Base-by-base conservation (phyloP, 2,113 vertebrate species). In the Tachycineta bicolor region DNA sequence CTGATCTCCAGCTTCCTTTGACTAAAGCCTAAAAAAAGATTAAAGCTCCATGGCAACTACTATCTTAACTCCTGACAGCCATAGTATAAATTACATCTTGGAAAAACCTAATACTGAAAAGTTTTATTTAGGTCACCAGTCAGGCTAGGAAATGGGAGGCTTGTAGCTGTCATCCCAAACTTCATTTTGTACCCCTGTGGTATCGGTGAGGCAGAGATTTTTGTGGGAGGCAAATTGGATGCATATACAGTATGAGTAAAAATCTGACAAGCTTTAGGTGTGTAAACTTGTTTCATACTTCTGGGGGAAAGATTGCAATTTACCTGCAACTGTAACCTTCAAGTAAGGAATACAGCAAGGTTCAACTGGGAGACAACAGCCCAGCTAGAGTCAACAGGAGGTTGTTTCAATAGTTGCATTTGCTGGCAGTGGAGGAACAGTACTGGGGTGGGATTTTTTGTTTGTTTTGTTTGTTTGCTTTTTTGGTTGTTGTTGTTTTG, bases 31-130 rank as follows among this genome's bases (percentile, higher is more conserved):
- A 96, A 97, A 96, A 97, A 97, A 97, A 96, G 96, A 97, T 94
- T 89, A 95, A 93, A 95, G 91, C 95, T 96, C 95, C 96, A 97
- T 97, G 94, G 95, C 86, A 97, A 97, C 96, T 93, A 96, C 93
- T 96, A 75, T 95, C 93, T 95, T 96, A 94, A 96, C 80, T 97
- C 89, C 86, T 97, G 95, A 93, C 94, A 96, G 89, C 76, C 59
- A 17, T 63, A 87, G 86, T 94, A 83, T 86, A 95, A 96, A 97
- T 95, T 95, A 89, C 68, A 92, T 97, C 93, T 96, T 90, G 83
- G 89, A 89, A 94, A 96, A 97, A 87, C 34, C 86, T 96, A 96
- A 94, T 95, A 93, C 76, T 81, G 86, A 67, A 24, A 93, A 95
- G 76, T 96, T 92, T 94, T 96, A 96, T 97, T 94, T 96, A 96